phyloP scores from a whole-genome alignment of 64 coral and sea anemone genomes.

The Dendronephthya gigantea region DNA sequence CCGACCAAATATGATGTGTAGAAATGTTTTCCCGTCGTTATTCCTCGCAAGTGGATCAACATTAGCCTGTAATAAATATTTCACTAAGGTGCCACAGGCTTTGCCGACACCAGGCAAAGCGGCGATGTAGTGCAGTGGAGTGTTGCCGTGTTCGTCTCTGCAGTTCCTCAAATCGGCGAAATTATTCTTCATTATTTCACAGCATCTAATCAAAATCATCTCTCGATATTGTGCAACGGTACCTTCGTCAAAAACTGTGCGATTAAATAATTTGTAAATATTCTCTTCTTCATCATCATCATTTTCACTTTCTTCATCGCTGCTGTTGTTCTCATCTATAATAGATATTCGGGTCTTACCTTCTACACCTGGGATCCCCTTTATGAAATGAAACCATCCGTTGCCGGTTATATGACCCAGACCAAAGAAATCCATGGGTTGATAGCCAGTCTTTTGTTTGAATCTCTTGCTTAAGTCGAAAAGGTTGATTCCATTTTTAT shows the following conservation, averaged over 20 bases:
- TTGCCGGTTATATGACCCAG: neutral
- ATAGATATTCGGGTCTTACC: neutral
- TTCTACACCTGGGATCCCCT: neutral
- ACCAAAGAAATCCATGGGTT: neutral
- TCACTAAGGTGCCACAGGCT: neutral
- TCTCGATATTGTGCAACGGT: neutral
- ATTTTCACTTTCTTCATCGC: too few species aligned
- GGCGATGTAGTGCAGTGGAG: neutral
- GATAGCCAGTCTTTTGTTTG: neutral
- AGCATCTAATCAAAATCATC: neutral
- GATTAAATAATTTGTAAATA: neutral
- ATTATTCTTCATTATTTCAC: neutral
- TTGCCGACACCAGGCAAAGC: neutral
- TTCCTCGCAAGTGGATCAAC: neutral
- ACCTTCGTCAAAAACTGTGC: neutral
- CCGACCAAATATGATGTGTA: neutral
- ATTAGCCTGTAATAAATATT: neutral
- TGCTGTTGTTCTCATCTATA: neutral
- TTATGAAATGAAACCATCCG: neutral
- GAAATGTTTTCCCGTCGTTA: neutral
- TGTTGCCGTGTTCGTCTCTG: neutral
- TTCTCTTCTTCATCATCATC: neutral
- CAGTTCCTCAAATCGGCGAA: neutral
- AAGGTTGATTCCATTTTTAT: neutral
- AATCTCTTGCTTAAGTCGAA: neutral